phyloP scores from a whole-genome alignment of 2,888 invertebrate genomes.

The Colostygia pectinataria region DNA sequence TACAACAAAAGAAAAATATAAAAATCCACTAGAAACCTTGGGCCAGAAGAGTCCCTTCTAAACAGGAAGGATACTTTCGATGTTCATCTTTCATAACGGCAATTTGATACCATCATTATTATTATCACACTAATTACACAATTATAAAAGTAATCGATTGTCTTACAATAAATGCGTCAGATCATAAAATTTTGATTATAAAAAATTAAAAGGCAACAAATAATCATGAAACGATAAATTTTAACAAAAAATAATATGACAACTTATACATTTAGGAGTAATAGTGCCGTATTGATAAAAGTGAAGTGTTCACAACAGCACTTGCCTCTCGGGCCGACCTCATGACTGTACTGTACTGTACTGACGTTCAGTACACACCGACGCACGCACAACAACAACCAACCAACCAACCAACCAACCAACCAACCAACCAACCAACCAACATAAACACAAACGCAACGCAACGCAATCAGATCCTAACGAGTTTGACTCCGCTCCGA shows the following conservation, averaged over 20 bases:
- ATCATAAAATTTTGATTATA: constrained; percentile 82
- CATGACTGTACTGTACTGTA: constrained; percentile 18
- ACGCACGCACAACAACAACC: constrained; percentile 23
- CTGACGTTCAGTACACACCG: constrained; percentile 39
- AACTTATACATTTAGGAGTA: constrained; percentile 77
- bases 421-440: constrained; percentile 59
- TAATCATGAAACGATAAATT: constrained; percentile 81
- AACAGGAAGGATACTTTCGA: constrained; percentile 84
- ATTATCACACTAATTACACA: constrained; percentile 83
- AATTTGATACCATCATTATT: constrained; percentile 80
- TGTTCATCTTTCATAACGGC: constrained; percentile 81
- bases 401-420: constrained; percentile 56
- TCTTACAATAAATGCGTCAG: constrained; percentile 84
- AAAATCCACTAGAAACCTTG: constrained; percentile 82
- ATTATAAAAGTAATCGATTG: constrained; percentile 82
- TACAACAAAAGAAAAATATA: constrained; percentile 82
- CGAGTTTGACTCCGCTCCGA: constrained; percentile 81
- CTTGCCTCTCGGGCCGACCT: constrained; percentile 26
- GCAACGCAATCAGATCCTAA: constrained; percentile 71
- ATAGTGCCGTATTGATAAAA: constrained; percentile 83
- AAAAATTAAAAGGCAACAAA: constrained; percentile 80
- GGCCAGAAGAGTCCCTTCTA: constrained; percentile 81
- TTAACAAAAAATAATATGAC: constrained; percentile 74
- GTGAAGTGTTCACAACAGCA: constrained; percentile 66
- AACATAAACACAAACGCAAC: constrained; percentile 62